Percentiles rank a stretch among this genome's conserved stretches.
Evolutionary conservation across 2,888 invertebrate species (phyloP).

Genomic region (Lordiphosa fenestrarum): DNA sequence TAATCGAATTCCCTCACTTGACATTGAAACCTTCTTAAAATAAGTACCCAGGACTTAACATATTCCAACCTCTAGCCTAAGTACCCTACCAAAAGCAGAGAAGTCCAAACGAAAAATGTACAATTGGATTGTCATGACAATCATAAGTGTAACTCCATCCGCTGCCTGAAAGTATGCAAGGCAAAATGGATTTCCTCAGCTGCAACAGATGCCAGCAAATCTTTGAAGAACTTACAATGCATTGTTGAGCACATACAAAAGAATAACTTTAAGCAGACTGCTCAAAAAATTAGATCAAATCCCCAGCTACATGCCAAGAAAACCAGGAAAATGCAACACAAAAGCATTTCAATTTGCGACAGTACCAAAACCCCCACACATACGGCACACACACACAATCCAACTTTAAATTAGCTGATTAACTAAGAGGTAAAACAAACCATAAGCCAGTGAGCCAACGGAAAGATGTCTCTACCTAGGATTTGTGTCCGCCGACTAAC

Average conservation of each 20-base stretch:
- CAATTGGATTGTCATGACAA: conserved; percentile 50
- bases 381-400: conserved; percentile 5
- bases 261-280: conserved; percentile 2
- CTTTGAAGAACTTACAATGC: neutral
- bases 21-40: no score
- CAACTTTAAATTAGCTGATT: conserved; percentile 72
- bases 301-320: neutral
- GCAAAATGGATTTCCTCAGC: conserved; percentile 3
- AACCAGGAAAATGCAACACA: no score
- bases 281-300: conserved; percentile 2
- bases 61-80: no score
- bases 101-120: conserved; percentile 14
- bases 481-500: conserved; percentile 49
- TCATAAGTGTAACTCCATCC: conserved; percentile 31
- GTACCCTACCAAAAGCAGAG: neutral
- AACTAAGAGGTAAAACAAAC: conserved; percentile 69
- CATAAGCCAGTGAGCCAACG: conserved; percentile 45
- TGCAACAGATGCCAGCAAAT: neutral
- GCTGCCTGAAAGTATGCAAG: conserved; percentile 36
- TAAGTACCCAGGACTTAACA: no score
- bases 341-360: conserved; percentile 10
- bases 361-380: conserved; percentile 11
- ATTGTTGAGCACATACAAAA: neutral
- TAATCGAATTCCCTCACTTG: no score
- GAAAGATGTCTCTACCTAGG: conserved; percentile 45